A percentile compares a stretch with the other conserved stretches of the same genome.
Conservation (phyloP, 2,888 invertebrate genomes). For the Yponomeuta cagnagella region DNA sequence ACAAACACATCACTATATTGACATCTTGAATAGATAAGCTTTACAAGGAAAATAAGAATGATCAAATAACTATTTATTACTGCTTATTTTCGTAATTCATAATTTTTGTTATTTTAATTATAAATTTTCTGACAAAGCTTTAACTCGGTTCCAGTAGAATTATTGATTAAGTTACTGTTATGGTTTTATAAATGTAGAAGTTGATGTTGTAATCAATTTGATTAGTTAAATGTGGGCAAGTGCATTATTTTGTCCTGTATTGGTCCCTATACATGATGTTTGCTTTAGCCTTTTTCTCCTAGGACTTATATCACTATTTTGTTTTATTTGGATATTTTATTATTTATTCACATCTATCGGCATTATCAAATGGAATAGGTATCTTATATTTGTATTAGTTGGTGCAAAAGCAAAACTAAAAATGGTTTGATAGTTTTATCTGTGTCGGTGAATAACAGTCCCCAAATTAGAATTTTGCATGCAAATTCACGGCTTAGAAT, state of each 20-base stretch:
- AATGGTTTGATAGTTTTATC: neutral
- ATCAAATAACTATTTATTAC: slow-evolving; percentile 71
- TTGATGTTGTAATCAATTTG: slow-evolving; percentile 73
- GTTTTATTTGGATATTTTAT: slow-evolving; percentile 75
- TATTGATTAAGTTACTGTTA: slow-evolving; percentile 75
- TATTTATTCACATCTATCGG: slow-evolving; percentile 62
- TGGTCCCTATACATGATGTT: slow-evolving; percentile 64
- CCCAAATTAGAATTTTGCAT: slow-evolving; percentile 33
- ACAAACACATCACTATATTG: slow-evolving; percentile 10
- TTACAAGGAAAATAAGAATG: slow-evolving; percentile 40
- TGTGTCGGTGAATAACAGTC: neutral
- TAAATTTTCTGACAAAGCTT: slow-evolving; percentile 73
- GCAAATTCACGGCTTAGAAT: slow-evolving; percentile 53
- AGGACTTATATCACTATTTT: slow-evolving; percentile 53
- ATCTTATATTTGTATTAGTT: slow-evolving; percentile 31
- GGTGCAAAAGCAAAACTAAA: neutral
- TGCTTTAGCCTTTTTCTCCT: slow-evolving; percentile 66
- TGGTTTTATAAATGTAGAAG: slow-evolving; percentile 70
- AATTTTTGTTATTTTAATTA: slow-evolving; percentile 73
- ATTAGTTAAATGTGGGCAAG: slow-evolving; percentile 72
- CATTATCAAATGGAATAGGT: slow-evolving; percentile 48
- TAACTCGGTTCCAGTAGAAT: slow-evolving; percentile 75
- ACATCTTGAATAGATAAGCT: slow-evolving; percentile 7
- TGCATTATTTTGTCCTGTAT: slow-evolving; percentile 73
- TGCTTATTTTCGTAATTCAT: slow-evolving; percentile 71